phyloP scores from a whole-genome alignment of 2,113 vertebrate genomes.

The Periophthalmodon schlosseri region DNA sequence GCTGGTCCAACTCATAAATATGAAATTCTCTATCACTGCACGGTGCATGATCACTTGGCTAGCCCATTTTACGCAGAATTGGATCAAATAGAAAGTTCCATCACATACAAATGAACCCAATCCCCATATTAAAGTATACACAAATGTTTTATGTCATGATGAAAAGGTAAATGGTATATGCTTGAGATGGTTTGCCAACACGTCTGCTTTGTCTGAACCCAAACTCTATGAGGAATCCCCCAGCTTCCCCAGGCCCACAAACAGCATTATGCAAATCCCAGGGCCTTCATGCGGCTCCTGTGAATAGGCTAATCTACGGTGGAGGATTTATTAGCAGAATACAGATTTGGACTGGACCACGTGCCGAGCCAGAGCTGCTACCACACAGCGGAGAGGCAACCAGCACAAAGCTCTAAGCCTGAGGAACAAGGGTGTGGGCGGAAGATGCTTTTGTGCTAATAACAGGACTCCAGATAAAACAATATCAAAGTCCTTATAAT shows the following conservation, averaged over 20 bases:
- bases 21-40: too few species aligned
- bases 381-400: background rate
- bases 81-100: too few species aligned
- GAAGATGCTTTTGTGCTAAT: background rate
- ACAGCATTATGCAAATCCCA: conserved; percentile 43
- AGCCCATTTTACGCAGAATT: too few species aligned
- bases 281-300: conserved; percentile 42
- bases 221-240: conserved; percentile 5
- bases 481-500: background rate
- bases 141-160: too few species aligned
- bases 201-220: background rate
- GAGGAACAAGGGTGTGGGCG: background rate
- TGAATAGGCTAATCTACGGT: conserved; percentile 46
- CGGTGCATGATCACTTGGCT: too few species aligned
- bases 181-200: background rate
- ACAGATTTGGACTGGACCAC: conserved; percentile 41
- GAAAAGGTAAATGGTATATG: too few species aligned
- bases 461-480: background rate
- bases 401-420: too few species aligned
- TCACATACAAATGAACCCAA: too few species aligned
- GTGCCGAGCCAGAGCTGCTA: conserved; percentile 8
- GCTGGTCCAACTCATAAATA: too few species aligned
- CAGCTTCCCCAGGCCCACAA: conserved; percentile 7
- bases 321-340: conserved; percentile 53
- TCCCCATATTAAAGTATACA: too few species aligned